These are phyloP conservation scores for Drosophila tripunctata DNA, from an alignment of 2,888 invertebrate species.

Conservation along the genomic window DNA sequence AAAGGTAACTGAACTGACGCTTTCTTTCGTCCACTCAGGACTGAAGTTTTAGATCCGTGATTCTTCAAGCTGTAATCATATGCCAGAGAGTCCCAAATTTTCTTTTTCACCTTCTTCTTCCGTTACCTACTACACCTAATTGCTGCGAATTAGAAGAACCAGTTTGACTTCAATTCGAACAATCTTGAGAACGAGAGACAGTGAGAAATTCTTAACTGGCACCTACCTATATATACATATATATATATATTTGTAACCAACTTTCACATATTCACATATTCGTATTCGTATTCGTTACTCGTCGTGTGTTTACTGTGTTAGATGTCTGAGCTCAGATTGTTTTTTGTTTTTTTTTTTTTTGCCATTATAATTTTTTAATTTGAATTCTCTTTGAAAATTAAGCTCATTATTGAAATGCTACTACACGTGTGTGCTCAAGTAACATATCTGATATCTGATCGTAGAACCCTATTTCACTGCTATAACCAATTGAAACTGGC, in stretches of 20 bases:
- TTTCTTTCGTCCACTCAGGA: neutral
- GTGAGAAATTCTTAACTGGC: constrained; percentile 12
- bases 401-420: constrained; percentile 19
- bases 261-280: constrained; percentile 1
- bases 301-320: neutral
- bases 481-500: too few species aligned
- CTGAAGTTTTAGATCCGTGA: constrained; percentile 3
- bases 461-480: neutral
- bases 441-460: neutral
- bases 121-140: constrained; percentile 23
- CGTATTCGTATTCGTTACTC: too few species aligned
- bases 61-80: neutral
- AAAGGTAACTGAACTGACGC: constrained; percentile 3
- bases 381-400: constrained; percentile 12
- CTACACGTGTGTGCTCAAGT: neutral
- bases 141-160: constrained; percentile 26
- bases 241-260: neutral
- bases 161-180: constrained; percentile 20
- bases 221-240: neutral
- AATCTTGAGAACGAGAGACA: constrained; percentile 11
- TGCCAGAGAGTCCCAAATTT: constrained; percentile 12
- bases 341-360: neutral
- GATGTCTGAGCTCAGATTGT: constrained; percentile 1
- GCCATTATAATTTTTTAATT: constrained; percentile 12
- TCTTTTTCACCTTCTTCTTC: constrained; percentile 3